Evolutionary conservation across 1,140 invertebrate species (phyloP).

Genomic region (Drosophila prosaltans): DNA sequence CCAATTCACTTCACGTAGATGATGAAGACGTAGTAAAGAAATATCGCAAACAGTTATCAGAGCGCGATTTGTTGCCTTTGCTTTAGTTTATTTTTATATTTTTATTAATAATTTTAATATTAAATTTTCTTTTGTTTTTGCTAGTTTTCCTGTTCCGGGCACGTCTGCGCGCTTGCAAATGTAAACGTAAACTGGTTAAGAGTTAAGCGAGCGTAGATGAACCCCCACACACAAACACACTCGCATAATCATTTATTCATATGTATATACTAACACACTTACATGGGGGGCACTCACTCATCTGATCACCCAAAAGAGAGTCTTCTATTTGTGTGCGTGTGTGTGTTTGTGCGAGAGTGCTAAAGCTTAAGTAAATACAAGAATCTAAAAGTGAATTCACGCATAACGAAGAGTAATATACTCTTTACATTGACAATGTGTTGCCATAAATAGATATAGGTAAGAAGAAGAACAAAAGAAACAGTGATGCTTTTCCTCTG

Average conservation of each 20-base stretch:
- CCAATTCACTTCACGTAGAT: slow-evolving; percentile 3
- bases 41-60: slow-evolving; percentile 40
- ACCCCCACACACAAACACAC: slow-evolving; percentile 33
- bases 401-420: slow-evolving; percentile 55
- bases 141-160: slow-evolving; percentile 46
- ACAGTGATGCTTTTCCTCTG: background rate
- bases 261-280: background rate
- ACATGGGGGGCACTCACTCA: slow-evolving; percentile 13
- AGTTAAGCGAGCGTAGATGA: slow-evolving; percentile 65
- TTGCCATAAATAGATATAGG: too few species aligned
- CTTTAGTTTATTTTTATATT: slow-evolving; percentile 26
- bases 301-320: slow-evolving; percentile 28
- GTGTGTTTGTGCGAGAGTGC: slow-evolving; percentile 45
- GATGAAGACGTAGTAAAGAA: slow-evolving; percentile 27
- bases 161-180: slow-evolving; percentile 70
- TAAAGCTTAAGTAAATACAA: slow-evolving; percentile 65
- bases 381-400: slow-evolving; percentile 45
- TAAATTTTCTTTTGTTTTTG: slow-evolving; percentile 12
- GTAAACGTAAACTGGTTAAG: slow-evolving; percentile 75
- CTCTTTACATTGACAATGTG: slow-evolving; percentile 25
- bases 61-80: slow-evolving; percentile 29
- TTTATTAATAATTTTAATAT: slow-evolving; percentile 21
- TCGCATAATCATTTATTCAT: background rate
- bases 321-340: slow-evolving; percentile 14
- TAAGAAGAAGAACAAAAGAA: background rate